Conservation (phyloP, 2,888 invertebrate species). For the Saturnia japonica region DNA sequence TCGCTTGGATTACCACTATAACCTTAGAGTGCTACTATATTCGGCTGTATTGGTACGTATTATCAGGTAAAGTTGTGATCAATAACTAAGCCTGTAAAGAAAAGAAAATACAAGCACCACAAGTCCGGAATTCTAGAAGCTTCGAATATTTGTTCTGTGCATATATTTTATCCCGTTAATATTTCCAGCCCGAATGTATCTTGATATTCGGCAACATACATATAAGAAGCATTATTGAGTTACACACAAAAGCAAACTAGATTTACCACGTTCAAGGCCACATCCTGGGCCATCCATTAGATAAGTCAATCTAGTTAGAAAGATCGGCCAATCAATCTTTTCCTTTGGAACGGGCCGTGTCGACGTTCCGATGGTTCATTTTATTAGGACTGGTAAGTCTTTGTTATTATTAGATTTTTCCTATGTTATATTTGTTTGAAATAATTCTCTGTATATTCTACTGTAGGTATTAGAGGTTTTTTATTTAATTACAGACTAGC, state of each 20-base stretch:
- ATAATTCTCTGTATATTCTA: neutral
- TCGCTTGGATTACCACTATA: too few species aligned
- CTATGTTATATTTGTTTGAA: neutral
- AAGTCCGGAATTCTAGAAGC: neutral
- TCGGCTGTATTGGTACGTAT: too few species aligned
- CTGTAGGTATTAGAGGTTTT: neutral
- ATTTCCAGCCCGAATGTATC: neutral
- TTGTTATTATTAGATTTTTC: slow-evolving; percentile 7
- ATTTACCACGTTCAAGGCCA: slow-evolving; percentile 2
- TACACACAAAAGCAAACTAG: neutral
- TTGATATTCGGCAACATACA: neutral
- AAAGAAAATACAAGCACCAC: too few species aligned
- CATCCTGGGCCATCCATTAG: slow-evolving; percentile 18
- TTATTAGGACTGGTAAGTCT: slow-evolving; percentile 15
- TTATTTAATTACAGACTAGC: too few species aligned
- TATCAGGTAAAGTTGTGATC: too few species aligned
- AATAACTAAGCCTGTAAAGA: too few species aligned
- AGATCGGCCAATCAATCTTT: slow-evolving; percentile 25
- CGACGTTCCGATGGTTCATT: slow-evolving; percentile 21
- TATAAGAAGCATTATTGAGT: slow-evolving; percentile 3
- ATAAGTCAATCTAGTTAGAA: slow-evolving; percentile 24
- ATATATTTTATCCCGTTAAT: neutral
- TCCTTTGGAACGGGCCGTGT: slow-evolving; percentile 20
- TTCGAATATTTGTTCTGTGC: neutral
- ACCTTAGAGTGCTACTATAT: too few species aligned